Evolutionary conservation across 1,140 invertebrate species (phyloP), one percentile per base, ranked within the genome.

Genomic region (Zaprionus capensis): DNA sequence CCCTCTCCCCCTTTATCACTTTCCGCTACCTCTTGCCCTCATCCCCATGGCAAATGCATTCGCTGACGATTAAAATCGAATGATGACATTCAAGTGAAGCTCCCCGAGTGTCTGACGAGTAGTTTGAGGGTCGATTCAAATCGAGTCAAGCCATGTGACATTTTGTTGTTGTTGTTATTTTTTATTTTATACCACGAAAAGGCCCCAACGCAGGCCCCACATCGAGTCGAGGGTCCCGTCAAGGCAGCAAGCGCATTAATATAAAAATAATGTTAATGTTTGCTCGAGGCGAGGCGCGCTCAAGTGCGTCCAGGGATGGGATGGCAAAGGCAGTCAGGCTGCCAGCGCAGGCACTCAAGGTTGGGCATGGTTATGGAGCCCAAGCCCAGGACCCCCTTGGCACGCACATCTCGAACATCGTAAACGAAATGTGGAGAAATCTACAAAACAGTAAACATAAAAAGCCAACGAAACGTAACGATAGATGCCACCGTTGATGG

Each of bases 251-350:
- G 71, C 71, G 71, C 80, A 86, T 86, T 85, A 86, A 90, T 90
- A 90, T 90, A 90, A 90, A 90, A 90, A 85, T 85, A 85, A 90
- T 90, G 86, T 90, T 90, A 81, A 88, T 88, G 85, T 90, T 90
- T 88, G 77, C 81, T 81, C 74, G 41, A 46, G 41, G 41, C 41
- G 41, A 34, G 36, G 24, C 36, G 61, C 59, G 67, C 67, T 71
- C 67, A 75, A 75, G 67, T 65, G 73, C 31, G 51, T 64, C 53
- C 51, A 66, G 51, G 63, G 20, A 31, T 51, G 20, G 17, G 46
- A 11, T 44, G 15, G 38, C 6, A 31, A n/a, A n/a, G 41, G 41
- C n/a, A 46, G n/a, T n/a, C 41, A 46, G 41, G 15, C 26, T 28
- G 26, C 26, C 26, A 28, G 26, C 38, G 14, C 5, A 49, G 17